Evolutionary conservation across 2,113 vertebrate species (phyloP).

Genomic region (Notothenia rossii): DNA sequence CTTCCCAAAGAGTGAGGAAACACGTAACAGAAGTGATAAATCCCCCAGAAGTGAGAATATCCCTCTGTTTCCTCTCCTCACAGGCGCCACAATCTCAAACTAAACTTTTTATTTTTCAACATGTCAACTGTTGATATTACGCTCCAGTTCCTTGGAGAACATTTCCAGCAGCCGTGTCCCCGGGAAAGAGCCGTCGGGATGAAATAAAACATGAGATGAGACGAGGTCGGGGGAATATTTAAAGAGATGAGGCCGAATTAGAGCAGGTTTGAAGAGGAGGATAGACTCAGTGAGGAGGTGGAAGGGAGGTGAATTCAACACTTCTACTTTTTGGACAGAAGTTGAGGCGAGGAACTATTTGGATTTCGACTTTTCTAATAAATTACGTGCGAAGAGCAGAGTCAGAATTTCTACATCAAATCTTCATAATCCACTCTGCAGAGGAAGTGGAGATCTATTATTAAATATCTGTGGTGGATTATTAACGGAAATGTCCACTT

Average conservation of each 20-base stretch:
- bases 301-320: constrained; percentile 13
- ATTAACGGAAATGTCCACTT: neutral
- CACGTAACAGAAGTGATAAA: constrained; percentile 12
- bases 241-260: constrained; percentile 32
- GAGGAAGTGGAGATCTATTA: neutral
- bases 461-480: neutral
- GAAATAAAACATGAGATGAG: constrained; percentile 44
- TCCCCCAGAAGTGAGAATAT: constrained; percentile 5
- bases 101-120: constrained; percentile 31
- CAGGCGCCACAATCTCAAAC: constrained; percentile 37
- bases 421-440: neutral
- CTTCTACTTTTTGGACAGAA: constrained; percentile 13
- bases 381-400: neutral
- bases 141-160: constrained; percentile 49
- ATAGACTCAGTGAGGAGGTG: neutral
- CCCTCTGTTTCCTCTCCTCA: constrained; percentile 25
- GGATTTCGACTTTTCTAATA: neutral
- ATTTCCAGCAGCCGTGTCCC: constrained; percentile 19
- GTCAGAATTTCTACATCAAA: neutral
- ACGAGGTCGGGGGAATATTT: constrained; percentile 32
- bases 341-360: neutral
- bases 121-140: constrained; percentile 33
- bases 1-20: neutral
- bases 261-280: constrained; percentile 14
- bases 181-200: constrained; percentile 15